Evolutionary conservation across 2,797 vertebrate species (phyloP), one percentile per base, ranked within the genome.

Genomic region (Myotis findleyi): DNA sequence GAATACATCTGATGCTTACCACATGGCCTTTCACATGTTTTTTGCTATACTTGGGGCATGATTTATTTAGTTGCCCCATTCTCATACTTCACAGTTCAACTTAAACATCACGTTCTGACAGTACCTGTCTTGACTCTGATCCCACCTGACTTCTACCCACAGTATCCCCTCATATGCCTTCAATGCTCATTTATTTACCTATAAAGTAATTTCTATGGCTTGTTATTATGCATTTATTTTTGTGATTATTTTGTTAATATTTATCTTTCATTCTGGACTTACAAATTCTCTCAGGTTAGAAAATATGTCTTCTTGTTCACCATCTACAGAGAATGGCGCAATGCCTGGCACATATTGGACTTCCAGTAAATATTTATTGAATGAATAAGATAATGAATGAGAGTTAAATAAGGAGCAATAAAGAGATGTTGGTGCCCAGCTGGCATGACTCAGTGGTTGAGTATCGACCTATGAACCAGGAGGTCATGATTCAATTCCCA

Each of bases 291-390:
- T 41, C 13, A 83, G 8, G 49, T 93, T n/a, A 87, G 44, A 17
- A 93, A 83, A 72, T 79, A 51, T 57, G 51, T 62, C n/a, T 64
- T 92, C 55, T 53, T 94, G 23, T 41, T 85, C 38, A 64, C n/a
- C 14, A 49, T 64, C n/a, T 16, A 53, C 76, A 82, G 10, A 91
- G 25, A 87, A 47, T 68, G 33, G 57, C 23, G 64, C 41, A 83
- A 68, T 17, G 27, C 11, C 64, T 41, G n/a, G 36, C 55, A 77
- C 14, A 83, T 49, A 64, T 41, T 57, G 25, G 30, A 66, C 14
- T 84, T 47, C 36, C 38, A 59, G n/a, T 76, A 83, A 82, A 64
- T 59, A 94, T 57, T 71, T 92, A 71, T 72, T 89, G 12, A 94
- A n/a, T 83, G 18, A 80, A 55, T 36, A 75, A 81, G 49, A 49